A percentile compares a stretch with the other conserved stretches of the same genome.
Conservation (phyloP, 2,888 invertebrate genomes). For the Tetragonula carbonaria region DNA sequence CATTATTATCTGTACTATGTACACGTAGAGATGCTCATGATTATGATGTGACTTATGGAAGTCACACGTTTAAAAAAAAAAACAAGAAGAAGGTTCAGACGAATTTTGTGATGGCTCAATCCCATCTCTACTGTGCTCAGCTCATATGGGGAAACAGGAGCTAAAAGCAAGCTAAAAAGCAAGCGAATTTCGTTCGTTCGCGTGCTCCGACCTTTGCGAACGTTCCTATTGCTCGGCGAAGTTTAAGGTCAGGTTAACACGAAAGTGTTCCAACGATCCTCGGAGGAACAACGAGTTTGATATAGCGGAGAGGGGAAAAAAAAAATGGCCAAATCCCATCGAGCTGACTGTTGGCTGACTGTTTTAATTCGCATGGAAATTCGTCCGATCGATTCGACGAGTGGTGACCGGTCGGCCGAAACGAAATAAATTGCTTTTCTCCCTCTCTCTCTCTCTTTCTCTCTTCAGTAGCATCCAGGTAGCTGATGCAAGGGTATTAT, state of each 20-base stretch:
- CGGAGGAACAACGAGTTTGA: background rate
- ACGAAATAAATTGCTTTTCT: constrained; percentile 12
- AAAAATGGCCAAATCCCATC: background rate
- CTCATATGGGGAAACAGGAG: background rate
- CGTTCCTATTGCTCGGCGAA: constrained; percentile 11
- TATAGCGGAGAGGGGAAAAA: background rate
- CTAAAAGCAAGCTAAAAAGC: constrained; percentile 1
- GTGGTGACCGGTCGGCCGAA: background rate
- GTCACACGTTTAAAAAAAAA: too few relatives aligned
- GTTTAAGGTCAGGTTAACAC: constrained; percentile 54
- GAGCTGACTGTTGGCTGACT: background rate
- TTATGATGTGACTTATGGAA: too few relatives aligned
- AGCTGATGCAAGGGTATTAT: too few relatives aligned
- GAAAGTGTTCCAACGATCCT: constrained; percentile 22
- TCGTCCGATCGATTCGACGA: background rate
- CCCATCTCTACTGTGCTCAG: too few relatives aligned
- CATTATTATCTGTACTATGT: too few relatives aligned
- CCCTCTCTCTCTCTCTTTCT: background rate
- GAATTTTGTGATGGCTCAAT: too few relatives aligned
- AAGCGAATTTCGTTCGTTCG: constrained; percentile 21
- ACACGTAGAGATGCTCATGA: too few relatives aligned
- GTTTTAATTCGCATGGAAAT: constrained; percentile 30
- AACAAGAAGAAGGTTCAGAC: too few relatives aligned
- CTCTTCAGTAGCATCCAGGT: too few relatives aligned
- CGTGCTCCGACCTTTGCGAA: constrained; percentile 31